Evolutionary conservation across 2,797 vertebrate genomes (phyloP).

Genomic region (Clarias platycephalus): DNA sequence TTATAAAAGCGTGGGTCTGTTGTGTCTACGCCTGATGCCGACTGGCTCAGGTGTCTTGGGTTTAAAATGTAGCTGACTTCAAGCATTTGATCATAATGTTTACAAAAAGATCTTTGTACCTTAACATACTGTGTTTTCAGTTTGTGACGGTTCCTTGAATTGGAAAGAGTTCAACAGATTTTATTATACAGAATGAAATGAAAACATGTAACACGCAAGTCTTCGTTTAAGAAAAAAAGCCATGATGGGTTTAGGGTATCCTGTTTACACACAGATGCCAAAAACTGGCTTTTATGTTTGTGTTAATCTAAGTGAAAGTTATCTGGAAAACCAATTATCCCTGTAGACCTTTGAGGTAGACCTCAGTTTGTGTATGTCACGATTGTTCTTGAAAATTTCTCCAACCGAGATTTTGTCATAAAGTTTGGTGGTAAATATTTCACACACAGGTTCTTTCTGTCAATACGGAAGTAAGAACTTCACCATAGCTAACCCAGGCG

Average conservation of each 20-base stretch:
- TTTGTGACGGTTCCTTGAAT: slow-evolving; percentile 3
- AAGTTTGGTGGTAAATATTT: neutral
- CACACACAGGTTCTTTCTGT: neutral
- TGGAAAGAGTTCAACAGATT: slow-evolving; percentile 5
- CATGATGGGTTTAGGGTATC: neutral
- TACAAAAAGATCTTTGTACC: neutral
- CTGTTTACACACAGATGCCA: slow-evolving; percentile 17
- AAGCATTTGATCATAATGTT: neutral
- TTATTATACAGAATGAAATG: neutral
- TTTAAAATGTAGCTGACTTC: neutral
- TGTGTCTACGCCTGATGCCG: neutral
- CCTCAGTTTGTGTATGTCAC: neutral
- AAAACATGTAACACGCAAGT: neutral
- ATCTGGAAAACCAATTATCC: slow-evolving; percentile 47
- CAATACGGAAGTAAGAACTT: slow-evolving; percentile 48
- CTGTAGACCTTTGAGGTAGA: neutral
- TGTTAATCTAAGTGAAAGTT: slow-evolving; percentile 3
- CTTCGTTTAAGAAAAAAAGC: slow-evolving; percentile 35
- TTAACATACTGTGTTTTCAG: neutral
- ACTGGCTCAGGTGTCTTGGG: neutral
- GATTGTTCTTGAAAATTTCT: neutral
- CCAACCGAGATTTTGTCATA: neutral
- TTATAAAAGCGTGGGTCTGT: neutral
- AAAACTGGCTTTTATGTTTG: slow-evolving; percentile 34
- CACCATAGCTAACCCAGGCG: neutral